Conservation (phyloP, 1,140 invertebrate species). For the Mercenaria mercenaria region DNA sequence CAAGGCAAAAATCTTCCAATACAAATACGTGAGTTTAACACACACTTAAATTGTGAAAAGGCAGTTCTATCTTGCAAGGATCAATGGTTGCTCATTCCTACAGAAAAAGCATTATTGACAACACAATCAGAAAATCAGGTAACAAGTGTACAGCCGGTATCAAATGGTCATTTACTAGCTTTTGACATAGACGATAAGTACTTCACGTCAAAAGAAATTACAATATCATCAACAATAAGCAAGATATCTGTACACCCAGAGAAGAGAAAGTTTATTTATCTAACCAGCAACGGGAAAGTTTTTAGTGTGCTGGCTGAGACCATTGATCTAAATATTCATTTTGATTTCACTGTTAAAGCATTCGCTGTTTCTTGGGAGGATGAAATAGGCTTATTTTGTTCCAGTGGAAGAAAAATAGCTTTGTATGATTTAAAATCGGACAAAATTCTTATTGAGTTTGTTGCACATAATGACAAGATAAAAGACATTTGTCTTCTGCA, state of each 20-base stretch:
- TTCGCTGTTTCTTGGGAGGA: conserved; percentile 71
- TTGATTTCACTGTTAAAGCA: background rate
- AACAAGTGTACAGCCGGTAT: background rate
- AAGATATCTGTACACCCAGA: background rate
- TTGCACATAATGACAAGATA: conserved; percentile 55
- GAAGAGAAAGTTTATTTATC: background rate
- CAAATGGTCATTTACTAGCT: background rate
- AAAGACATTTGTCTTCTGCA: conserved; percentile 60
- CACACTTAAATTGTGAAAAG: background rate
- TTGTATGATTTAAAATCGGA: conserved; percentile 66
- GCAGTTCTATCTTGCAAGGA: background rate
- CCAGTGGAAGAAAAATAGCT: conserved; percentile 65
- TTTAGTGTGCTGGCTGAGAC: background rate
- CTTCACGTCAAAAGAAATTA: background rate
- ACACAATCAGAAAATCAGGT: background rate
- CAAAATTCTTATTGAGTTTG: conserved; percentile 44
- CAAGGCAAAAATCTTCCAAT: background rate
- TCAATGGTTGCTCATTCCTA: background rate
- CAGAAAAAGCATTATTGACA: background rate
- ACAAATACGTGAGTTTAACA: background rate
- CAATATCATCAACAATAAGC: background rate
- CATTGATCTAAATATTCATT: background rate
- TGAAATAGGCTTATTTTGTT: conserved; percentile 67
- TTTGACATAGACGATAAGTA: background rate
- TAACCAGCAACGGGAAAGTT: background rate